These are phyloP conservation scores for Maconellicoccus hirsutus DNA, from an alignment of 1,140 invertebrate species.

Conservation along the genomic window DNA sequence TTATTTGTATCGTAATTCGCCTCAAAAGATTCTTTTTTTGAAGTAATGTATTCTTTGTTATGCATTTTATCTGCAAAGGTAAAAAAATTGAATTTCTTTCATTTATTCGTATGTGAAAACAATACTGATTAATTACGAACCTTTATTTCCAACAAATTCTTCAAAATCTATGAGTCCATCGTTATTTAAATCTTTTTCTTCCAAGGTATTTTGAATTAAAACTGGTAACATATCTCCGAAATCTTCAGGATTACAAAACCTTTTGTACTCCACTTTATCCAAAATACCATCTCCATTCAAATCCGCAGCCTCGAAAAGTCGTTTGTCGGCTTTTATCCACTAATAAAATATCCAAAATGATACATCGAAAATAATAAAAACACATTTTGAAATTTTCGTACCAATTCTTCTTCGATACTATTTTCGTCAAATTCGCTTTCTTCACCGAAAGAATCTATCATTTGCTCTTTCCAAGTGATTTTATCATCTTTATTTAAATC, in stretches of 20 bases:
- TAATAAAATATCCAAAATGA: constrained; percentile 26
- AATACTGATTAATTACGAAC: constrained; percentile 31
- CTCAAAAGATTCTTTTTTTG: constrained; percentile 85
- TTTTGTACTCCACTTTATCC: constrained; percentile 66
- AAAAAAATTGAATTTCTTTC: neutral
- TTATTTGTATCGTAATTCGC: constrained; percentile 69
- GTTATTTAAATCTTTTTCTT: constrained; percentile 71
- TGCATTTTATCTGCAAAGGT: constrained; percentile 42
- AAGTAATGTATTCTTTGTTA: constrained; percentile 66
- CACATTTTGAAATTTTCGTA: neutral
- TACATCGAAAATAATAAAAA: constrained; percentile 2
- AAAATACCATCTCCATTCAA: constrained; percentile 67
- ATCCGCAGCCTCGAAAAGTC: constrained; percentile 79
- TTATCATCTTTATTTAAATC: constrained; percentile 70
- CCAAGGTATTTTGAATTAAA: constrained; percentile 69
- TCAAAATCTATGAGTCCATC: constrained; percentile 74
- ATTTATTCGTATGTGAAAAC: neutral
- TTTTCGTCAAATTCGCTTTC: constrained; percentile 34
- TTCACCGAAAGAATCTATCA: constrained; percentile 65
- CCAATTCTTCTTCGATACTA: constrained; percentile 33
- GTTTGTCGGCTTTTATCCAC: constrained; percentile 65
- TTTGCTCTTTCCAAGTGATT: constrained; percentile 80
- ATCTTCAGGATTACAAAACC: constrained; percentile 90
- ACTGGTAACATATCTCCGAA: constrained; percentile 74
- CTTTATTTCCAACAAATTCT: constrained; percentile 69